Evolutionary conservation across 2,113 vertebrate genomes (phyloP).

Genomic region (Marmota flaviventris): DNA sequence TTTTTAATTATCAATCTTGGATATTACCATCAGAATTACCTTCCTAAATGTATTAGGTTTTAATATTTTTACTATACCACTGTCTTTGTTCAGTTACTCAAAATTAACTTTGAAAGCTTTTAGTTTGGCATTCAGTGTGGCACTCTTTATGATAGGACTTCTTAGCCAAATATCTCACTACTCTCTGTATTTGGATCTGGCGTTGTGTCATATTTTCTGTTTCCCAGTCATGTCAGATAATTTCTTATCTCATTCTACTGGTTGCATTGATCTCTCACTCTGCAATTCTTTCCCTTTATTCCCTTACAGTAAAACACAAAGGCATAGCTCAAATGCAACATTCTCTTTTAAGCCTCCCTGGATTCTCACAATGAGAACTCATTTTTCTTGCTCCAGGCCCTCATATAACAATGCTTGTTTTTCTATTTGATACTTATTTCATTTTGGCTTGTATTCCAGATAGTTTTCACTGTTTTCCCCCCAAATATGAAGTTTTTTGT

Average conservation of each 20-base stretch:
- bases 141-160: background rate
- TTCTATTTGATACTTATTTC: constrained; percentile 12
- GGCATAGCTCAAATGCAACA: background rate
- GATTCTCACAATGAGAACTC: background rate
- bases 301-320: background rate
- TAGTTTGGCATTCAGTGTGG: background rate
- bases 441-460: background rate
- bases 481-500: constrained; percentile 23
- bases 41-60: constrained; percentile 15
- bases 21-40: background rate
- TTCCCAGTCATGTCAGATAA: background rate
- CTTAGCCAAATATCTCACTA: background rate
- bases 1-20: background rate
- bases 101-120: background rate
- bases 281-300: background rate
- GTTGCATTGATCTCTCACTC: background rate
- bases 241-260: background rate
- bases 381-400: background rate
- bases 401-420: background rate
- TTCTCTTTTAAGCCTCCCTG: background rate
- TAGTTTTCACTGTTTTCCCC: background rate
- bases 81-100: background rate
- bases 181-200: background rate
- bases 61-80: background rate
- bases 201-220: background rate